Evolutionary conservation across 2,888 invertebrate species (phyloP).

Genomic region (Exocentrus adspersus): DNA sequence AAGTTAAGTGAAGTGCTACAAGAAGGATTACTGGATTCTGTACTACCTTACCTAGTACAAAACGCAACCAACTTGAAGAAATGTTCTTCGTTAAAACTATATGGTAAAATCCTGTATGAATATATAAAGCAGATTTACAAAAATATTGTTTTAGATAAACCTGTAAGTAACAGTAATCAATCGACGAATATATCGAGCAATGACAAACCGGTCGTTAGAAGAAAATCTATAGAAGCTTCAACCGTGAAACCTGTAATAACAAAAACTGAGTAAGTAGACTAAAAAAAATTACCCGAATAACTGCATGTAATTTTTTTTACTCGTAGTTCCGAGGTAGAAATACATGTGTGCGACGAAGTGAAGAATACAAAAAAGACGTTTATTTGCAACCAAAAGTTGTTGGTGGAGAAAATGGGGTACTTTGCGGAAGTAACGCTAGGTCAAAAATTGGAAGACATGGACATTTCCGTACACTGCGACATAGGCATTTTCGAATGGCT

Average conservation of each 20-base stretch:
- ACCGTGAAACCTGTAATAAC: constrained; percentile 57
- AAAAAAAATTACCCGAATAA: too few species aligned
- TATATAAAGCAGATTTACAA: too few species aligned
- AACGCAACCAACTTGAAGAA: constrained; percentile 53
- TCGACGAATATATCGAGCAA: constrained; percentile 17
- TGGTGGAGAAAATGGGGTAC: constrained; percentile 94
- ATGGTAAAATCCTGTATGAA: too few species aligned
- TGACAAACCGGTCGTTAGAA: constrained; percentile 38
- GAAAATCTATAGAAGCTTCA: constrained; percentile 51
- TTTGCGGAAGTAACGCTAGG: constrained; percentile 87
- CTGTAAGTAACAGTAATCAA: constrained; percentile 3
- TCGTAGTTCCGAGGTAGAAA: constrained; percentile 83
- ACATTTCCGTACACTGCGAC: constrained; percentile 97
- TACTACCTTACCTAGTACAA: constrained; percentile 78
- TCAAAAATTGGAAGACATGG: constrained; percentile 65
- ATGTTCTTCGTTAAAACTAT: constrained; percentile 41
- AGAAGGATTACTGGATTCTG: constrained; percentile 85
- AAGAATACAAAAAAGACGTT: constrained; percentile 91
- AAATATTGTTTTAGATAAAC: constrained; percentile 16
- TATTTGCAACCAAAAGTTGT: constrained; percentile 84
- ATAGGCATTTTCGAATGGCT: constrained; percentile 96
- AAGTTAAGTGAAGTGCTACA: constrained; percentile 72
- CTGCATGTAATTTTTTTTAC: too few species aligned
- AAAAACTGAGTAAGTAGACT: constrained; percentile 68
- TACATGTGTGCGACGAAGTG: constrained; percentile 95